Evolutionary conservation across 1,140 invertebrate genomes (phyloP).

Genomic region (Eciton burchellii): DNA sequence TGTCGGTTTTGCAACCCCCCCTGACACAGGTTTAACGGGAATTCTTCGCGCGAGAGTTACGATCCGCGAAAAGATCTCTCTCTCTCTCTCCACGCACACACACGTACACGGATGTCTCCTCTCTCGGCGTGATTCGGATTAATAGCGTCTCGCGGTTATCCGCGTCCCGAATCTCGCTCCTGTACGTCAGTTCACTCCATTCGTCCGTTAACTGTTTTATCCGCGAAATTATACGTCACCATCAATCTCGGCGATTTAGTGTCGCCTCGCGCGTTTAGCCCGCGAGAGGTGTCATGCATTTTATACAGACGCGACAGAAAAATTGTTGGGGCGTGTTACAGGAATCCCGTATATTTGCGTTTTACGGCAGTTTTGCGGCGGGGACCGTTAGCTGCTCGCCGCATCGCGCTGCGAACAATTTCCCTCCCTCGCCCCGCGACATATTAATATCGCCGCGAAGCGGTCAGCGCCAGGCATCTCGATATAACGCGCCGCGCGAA

Average conservation of each 20-base stretch:
- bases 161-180: not conserved
- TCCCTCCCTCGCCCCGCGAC: not conserved
- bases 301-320: not conserved
- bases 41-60: constrained; percentile 54
- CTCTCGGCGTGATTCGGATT: constrained; percentile 41
- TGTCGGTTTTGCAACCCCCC: constrained; percentile 38
- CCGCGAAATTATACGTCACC: constrained; percentile 14
- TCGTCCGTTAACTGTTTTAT: constrained; percentile 9
- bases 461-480: not conserved
- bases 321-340: not conserved
- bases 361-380: not conserved
- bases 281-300: not conserved
- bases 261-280: not conserved
- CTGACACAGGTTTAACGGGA: constrained; percentile 56
- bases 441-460: constrained; percentile 20
- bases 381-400: too few species aligned
- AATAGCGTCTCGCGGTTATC: constrained; percentile 44
- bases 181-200: not conserved
- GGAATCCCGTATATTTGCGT: too few species aligned
- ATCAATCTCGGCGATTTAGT: not conserved
- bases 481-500: constrained; percentile 6
- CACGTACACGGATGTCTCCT: not conserved
- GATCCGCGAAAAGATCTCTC: constrained; percentile 42
- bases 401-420: not conserved
- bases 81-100: not conserved